These are phyloP conservation scores for Diorhabda carinulata DNA, from an alignment of 1,140 invertebrate genomes.

Conservation along the genomic window DNA sequence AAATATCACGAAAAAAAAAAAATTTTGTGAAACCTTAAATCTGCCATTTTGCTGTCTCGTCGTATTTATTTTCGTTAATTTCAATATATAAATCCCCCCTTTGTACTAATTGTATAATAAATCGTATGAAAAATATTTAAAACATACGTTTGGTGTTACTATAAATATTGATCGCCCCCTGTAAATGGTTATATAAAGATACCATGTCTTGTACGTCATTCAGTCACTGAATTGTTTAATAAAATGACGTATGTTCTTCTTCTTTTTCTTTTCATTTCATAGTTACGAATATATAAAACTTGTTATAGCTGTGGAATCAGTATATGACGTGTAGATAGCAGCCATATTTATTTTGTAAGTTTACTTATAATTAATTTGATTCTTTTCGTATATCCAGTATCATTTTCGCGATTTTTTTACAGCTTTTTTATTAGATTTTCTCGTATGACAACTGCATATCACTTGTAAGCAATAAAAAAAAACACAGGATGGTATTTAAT, in stretches of 20 bases:
- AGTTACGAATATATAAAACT: neutral
- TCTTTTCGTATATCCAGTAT: constrained; percentile 3
- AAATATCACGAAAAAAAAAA: too few relatives aligned
- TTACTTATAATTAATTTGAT: neutral
- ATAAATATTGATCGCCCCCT: neutral
- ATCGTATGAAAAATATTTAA: neutral
- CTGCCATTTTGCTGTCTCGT: neutral
- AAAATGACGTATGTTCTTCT: too few relatives aligned
- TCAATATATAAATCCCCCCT: too few relatives aligned
- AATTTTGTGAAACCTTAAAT: constrained; percentile 9
- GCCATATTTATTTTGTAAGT: constrained; percentile 8
- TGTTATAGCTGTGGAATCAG: neutral
- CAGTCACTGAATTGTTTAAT: too few relatives aligned
- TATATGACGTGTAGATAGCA: constrained; percentile 16
- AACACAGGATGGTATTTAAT: neutral
- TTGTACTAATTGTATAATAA: neutral
- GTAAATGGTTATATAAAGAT: neutral
- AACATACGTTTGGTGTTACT: neutral
- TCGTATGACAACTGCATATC: constrained; percentile 12
- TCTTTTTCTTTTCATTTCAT: too few relatives aligned
- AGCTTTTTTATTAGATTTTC: constrained; percentile 8
- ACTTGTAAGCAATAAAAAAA: constrained; percentile 11
- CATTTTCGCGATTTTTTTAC: constrained; percentile 1
- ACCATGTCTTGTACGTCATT: too few relatives aligned
- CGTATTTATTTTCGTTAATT: neutral